Conservation (phyloP, 2,113 vertebrate genomes). For the Bambusicola thoracicus region DNA sequence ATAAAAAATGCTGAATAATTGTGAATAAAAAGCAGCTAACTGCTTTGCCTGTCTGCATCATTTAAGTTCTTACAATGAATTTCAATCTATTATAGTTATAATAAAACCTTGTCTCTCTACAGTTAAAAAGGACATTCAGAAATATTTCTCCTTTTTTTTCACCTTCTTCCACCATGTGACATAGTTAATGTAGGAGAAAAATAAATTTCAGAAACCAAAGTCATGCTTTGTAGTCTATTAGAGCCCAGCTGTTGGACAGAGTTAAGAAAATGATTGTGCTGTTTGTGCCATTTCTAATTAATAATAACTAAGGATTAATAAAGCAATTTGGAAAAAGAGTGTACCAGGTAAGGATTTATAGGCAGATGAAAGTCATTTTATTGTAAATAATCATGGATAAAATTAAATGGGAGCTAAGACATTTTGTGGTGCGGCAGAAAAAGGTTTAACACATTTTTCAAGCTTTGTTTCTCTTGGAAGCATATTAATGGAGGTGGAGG, state of each 20-base stretch:
- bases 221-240: slow-evolving; percentile 62
- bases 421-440: slow-evolving; percentile 46
- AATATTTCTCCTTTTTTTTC: not conserved
- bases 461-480: slow-evolving; percentile 43
- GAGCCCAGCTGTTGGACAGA: slow-evolving; percentile 55
- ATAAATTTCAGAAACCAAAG: slow-evolving; percentile 62
- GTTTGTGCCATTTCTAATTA: slow-evolving; percentile 70
- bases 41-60: slow-evolving; percentile 13
- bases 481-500: not conserved
- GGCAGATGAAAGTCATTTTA: slow-evolving; percentile 55
- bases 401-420: slow-evolving; percentile 53
- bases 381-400: slow-evolving; percentile 64
- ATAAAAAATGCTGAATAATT: not conserved
- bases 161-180: not conserved
- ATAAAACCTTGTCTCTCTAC: slow-evolving; percentile 25
- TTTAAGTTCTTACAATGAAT: not conserved
- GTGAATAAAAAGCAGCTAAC: not conserved
- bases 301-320: slow-evolving; percentile 73
- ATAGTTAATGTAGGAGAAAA: slow-evolving; percentile 37
- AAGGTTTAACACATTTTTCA: slow-evolving; percentile 36
- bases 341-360: slow-evolving; percentile 70
- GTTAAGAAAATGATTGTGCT: slow-evolving; percentile 70
- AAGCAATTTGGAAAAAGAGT: slow-evolving; percentile 67
- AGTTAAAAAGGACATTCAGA: slow-evolving; percentile 14
- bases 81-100: slow-evolving; percentile 24